A percentile compares a stretch with the other conserved stretches of the same genome.
These are phyloP conservation scores for Euglossa dilemma DNA, from an alignment of 1,140 invertebrate species.

Conservation along the genomic window DNA sequence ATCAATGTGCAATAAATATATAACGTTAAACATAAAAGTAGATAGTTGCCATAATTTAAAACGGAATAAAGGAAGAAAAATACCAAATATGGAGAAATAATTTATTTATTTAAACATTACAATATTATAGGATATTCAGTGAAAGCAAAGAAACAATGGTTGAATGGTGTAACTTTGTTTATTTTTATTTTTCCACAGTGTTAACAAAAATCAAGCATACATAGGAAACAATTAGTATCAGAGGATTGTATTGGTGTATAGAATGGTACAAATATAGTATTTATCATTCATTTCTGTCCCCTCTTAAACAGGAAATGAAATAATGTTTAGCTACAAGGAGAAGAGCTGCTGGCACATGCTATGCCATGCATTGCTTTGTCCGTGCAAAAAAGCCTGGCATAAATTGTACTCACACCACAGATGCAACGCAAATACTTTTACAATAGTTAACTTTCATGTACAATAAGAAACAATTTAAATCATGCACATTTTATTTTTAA, in stretches of 20 bases:
- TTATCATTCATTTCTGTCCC: slow-evolving; percentile 37
- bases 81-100: too few species aligned
- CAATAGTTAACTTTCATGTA: not conserved
- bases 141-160: not conserved
- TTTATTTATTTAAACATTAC: not conserved
- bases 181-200: not conserved
- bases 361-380: slow-evolving; percentile 2
- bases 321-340: slow-evolving; percentile 32
- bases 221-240: not conserved
- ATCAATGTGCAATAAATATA: not conserved
- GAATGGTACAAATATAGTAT: slow-evolving; percentile 5
- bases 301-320: slow-evolving; percentile 57
- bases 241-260: not conserved
- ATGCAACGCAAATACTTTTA: not conserved
- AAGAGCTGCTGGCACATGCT: not conserved
- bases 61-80: not conserved
- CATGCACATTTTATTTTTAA: not conserved
- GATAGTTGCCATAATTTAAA: not conserved
- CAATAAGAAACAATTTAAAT: not conserved
- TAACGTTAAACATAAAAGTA: not conserved
- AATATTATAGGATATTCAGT: not conserved
- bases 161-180: not conserved
- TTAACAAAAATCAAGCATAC: not conserved
- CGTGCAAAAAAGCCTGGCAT: not conserved
- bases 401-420: not conserved